Evolutionary conservation across 2,113 vertebrate genomes (phyloP).

Genomic region (Theristicus caerulescens): DNA sequence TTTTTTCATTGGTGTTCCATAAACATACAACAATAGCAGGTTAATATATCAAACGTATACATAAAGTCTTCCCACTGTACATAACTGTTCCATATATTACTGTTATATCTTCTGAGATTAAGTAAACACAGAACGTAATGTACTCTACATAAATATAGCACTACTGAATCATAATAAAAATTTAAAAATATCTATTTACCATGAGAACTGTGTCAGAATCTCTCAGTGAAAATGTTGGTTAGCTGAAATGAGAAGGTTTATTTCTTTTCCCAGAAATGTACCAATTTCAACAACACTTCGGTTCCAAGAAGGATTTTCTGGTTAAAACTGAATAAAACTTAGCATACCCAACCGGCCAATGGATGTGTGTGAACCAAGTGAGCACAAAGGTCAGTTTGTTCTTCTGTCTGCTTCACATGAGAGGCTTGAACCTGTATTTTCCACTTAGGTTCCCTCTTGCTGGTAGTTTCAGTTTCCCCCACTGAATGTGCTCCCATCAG

Average conservation of each 20-base stretch:
- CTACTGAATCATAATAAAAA: constrained; percentile 48
- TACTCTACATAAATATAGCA: constrained; percentile 20
- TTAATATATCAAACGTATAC: constrained; percentile 15
- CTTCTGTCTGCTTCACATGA: background rate
- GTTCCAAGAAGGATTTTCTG: constrained; percentile 5
- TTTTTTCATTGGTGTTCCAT: background rate
- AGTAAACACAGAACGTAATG: constrained; percentile 21
- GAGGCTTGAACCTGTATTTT: background rate
- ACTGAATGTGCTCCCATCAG: background rate
- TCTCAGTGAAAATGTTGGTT: background rate
- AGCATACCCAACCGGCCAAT: background rate
- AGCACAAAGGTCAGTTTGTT: background rate
- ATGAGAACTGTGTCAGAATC: constrained; percentile 11
- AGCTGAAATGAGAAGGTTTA: background rate
- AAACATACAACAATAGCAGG: constrained; percentile 1
- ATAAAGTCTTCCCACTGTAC: background rate
- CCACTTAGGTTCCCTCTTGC: background rate
- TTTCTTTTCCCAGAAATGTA: constrained; percentile 7
- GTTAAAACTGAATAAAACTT: background rate
- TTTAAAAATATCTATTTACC: constrained; percentile 14
- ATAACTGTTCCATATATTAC: constrained; percentile 30
- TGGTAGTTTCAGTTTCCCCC: background rate
- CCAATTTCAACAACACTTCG: background rate
- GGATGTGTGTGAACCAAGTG: background rate
- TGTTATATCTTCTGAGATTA: constrained; percentile 42